A percentile compares a stretch with the other conserved stretches of the same genome.
These are phyloP conservation scores for Eucidaris tribuloides DNA, from an alignment of 35 echinoderm and acorn worm species.

Conservation along the genomic window DNA sequence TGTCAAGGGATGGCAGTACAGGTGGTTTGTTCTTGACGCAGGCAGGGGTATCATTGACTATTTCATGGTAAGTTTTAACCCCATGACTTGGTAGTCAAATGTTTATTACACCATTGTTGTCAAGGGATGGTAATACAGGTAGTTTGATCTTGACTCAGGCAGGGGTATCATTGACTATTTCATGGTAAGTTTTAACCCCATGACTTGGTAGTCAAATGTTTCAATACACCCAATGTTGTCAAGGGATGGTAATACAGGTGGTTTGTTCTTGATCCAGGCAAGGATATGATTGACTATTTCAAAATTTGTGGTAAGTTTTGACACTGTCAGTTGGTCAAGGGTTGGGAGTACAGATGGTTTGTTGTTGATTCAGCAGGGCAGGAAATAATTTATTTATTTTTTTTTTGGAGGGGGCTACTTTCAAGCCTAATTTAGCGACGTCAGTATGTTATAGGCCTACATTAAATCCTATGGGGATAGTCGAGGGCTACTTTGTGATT, in stretches of 20 bases:
- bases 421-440: slow-evolving; percentile 67
- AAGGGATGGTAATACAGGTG: slow-evolving; percentile 96
- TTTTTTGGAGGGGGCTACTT: slow-evolving; percentile 36
- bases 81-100: background rate
- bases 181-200: slow-evolving; percentile 87
- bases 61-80: slow-evolving; percentile 90
- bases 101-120: slow-evolving; percentile 98
- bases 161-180: slow-evolving; percentile 81
- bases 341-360: slow-evolving; percentile 96
- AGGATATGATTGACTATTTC: slow-evolving; percentile 77
- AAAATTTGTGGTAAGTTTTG: slow-evolving; percentile 90
- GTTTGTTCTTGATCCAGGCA: slow-evolving; percentile 89
- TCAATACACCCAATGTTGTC: slow-evolving; percentile 96
- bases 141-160: slow-evolving; percentile 87
- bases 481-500: too few species aligned
- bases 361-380: slow-evolving; percentile 77
- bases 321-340: slow-evolving; percentile 77
- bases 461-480: slow-evolving; percentile 83
- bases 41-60: slow-evolving; percentile 74
- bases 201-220: background rate
- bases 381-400: slow-evolving; percentile 81
- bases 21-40: slow-evolving; percentile 94
- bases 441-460: slow-evolving; percentile 88
- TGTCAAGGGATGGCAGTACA: slow-evolving; percentile 93
- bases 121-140: slow-evolving; percentile 94